Base-by-base conservation (phyloP, 2,797 vertebrate species). In the Taeniopygia guttata region DNA sequence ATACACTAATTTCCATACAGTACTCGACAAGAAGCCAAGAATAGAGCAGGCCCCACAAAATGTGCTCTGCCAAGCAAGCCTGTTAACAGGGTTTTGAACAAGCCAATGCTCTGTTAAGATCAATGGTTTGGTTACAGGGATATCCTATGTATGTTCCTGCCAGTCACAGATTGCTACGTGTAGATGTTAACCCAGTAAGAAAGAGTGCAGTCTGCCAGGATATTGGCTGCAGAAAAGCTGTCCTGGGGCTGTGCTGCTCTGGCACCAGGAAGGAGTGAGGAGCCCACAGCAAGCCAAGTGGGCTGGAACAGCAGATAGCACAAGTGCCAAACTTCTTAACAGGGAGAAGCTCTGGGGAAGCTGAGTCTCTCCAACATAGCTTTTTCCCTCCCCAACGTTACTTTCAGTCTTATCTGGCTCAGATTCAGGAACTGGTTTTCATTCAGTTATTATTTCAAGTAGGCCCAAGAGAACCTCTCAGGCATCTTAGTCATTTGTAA, bases 291-390 rank as follows among this genome's bases (percentile, higher is more conserved):
- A 40, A 89, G 90, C 94, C 96, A 94, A 91, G 51, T 38, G 59
- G 15, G 55, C 55, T 94, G 90, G 95, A 95, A 70, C 58, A 10
- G 46, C 42, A 0, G 7, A 72, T 15, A 89, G 30, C 1, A 0
- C 60, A 30, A 94, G 81, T 60, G 92, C 94, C 93, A 96, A 72
- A 93, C 40, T 32, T 89, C 72, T 62, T 59, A 54, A 75, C 26
- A 34, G 60, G 62, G 68, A 40, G 55, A 88, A 93, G 26, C 74
- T 88, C 83, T 56, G 38, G 52, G 34, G 87, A 91, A 85, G 81
- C 30, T 51, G 58, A 92, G 62, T 64, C 79, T 78, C 40, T 95
- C 69, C 79, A 81, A 26, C 27, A 84, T 0, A 84, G 49, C 32
- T 87, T 90, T 60, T 58, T 43, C 22, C 46, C 48, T 26, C 46